A percentile compares a stretch with the other conserved stretches of the same genome.
Conservation (phyloP, 2,797 vertebrate species). For the Sebastes nivosus region DNA sequence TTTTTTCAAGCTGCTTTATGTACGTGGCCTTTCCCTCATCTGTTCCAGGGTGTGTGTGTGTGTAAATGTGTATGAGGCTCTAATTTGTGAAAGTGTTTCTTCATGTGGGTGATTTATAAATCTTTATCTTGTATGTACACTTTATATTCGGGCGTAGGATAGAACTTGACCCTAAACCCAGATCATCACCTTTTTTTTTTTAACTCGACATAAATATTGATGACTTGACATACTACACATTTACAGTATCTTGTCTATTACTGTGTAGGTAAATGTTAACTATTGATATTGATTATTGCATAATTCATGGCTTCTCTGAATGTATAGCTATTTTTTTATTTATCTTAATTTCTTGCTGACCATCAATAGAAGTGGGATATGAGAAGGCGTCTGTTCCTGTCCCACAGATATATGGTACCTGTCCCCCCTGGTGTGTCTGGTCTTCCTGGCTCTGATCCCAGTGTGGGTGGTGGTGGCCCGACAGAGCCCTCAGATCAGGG, state of each 20-base stretch:
- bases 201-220: no score
- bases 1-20: neutral
- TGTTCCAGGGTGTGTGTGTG: neutral
- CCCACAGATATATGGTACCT: slow-evolving; percentile 87
- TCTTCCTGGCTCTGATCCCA: slow-evolving; percentile 89
- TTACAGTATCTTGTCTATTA: neutral
- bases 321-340: neutral
- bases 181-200: no score
- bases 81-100: neutral
- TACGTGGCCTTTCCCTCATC: neutral
- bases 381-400: neutral
- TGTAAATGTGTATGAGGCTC: neutral
- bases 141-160: no score
- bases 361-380: neutral
- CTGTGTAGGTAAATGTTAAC: neutral
- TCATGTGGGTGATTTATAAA: neutral
- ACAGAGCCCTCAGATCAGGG: slow-evolving; percentile 84
- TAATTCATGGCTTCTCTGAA: neutral
- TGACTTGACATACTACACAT: no score
- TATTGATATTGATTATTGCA: neutral
- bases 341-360: neutral
- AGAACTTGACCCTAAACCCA: no score
- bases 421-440: slow-evolving; percentile 85
- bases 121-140: neutral
- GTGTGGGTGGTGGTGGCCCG: slow-evolving; percentile 89